Percentiles rank a stretch among this genome's conserved stretches.
Conservation (phyloP, 2,797 vertebrate species). For the Poeciliopsis paucimaculata region DNA sequence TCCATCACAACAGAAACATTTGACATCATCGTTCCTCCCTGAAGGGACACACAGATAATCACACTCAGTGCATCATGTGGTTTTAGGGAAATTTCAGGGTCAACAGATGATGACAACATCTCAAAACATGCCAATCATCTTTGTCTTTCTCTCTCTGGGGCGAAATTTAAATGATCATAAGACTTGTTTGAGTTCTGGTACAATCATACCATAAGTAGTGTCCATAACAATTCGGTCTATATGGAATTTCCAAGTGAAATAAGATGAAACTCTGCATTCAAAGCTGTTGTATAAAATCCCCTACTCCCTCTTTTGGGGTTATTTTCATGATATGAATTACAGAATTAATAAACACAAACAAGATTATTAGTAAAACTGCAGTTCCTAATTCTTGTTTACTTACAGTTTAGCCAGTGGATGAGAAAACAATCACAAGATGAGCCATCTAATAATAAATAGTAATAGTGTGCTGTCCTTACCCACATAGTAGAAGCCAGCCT, state of each 20-base stretch:
- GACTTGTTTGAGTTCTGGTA: neutral
- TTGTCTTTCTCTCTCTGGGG: neutral
- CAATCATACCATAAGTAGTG: neutral
- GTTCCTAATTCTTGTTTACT: neutral
- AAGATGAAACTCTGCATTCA: neutral
- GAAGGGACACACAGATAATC: conserved; percentile 16
- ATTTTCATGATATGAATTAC: neutral
- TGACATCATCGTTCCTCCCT: conserved; percentile 97
- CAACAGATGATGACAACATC: neutral
- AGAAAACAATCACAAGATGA: neutral
- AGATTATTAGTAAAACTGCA: neutral
- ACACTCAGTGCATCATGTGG: neutral
- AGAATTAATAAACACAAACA: neutral
- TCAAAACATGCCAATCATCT: neutral
- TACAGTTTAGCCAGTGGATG: neutral
- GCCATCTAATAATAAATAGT: neutral
- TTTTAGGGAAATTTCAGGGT: conserved; percentile 12
- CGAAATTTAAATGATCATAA: neutral
- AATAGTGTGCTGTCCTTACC: conserved; percentile 78
- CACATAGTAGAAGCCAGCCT: conserved; percentile 97
- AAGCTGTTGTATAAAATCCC: neutral
- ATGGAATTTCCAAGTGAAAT: conserved; percentile 24
- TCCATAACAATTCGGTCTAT: neutral
- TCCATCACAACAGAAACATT: conserved; percentile 98
- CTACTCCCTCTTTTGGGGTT: neutral